Conservation (phyloP, 2,797 vertebrate species). For the Vespertilio murinus region DNA sequence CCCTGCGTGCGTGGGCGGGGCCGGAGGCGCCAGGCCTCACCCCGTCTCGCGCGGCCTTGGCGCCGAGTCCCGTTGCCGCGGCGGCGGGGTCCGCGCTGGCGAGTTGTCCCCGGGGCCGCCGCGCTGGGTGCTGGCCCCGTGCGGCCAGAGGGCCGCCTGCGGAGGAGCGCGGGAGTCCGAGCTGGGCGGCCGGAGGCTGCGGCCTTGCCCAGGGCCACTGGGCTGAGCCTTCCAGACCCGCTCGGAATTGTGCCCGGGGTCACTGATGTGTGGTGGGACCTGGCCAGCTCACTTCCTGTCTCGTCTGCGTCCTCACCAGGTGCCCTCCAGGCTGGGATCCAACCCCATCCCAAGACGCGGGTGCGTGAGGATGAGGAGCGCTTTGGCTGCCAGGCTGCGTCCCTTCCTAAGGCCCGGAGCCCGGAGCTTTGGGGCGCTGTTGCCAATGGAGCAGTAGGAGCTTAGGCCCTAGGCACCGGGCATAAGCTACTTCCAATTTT, state of each 20-base stretch:
- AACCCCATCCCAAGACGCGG: background rate
- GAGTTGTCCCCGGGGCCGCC: too few species aligned
- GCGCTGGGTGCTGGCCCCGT: background rate
- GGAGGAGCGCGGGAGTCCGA: too few species aligned
- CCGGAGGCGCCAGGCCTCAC: background rate
- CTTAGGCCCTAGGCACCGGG: background rate
- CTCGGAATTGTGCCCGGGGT: background rate
- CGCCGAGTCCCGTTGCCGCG: background rate
- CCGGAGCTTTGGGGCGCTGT: background rate
- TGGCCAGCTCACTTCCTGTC: background rate
- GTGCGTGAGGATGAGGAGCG: background rate
- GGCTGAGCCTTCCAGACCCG: background rate
- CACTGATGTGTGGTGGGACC: background rate
- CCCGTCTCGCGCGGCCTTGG: slow-evolving; percentile 40
- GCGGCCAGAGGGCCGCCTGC: background rate
- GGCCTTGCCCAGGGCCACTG: background rate
- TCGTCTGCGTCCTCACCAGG: background rate
- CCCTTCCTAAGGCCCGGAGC: background rate
- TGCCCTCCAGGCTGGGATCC: background rate
- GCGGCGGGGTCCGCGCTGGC: too few species aligned
- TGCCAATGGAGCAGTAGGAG: background rate
- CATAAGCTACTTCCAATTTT: background rate
- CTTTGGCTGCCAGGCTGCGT: background rate
- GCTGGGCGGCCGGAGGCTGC: background rate
- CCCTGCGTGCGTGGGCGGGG: slow-evolving; percentile 66